A percentile compares a stretch with the other conserved stretches of the same genome.
phyloP scores from a whole-genome alignment of 2,888 invertebrate genomes.

The Parapristionchus giblindavisi region DNA sequence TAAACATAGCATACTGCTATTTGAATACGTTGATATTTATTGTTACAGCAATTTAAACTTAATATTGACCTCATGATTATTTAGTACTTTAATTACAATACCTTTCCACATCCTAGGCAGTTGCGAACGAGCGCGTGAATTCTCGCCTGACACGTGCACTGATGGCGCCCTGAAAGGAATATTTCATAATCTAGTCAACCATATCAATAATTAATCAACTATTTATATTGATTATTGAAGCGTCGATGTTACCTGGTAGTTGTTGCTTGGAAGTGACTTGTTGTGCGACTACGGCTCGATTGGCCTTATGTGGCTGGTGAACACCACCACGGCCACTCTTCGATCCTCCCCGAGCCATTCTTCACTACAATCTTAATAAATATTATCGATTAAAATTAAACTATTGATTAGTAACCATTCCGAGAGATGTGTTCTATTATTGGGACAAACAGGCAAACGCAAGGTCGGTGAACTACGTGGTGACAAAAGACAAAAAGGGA shows the following conservation, averaged over 20 bases:
- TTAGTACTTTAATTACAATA: no score
- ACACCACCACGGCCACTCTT: constrained; percentile 19
- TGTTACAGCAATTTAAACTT: no score
- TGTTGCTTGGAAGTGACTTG: constrained; percentile 25
- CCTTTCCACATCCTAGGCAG: constrained; percentile 89
- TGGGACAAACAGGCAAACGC: no score
- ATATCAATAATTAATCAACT: neutral
- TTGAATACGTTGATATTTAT: neutral
- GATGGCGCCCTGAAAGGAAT: constrained; percentile 78
- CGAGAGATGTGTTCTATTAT: no score
- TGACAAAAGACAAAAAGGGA: no score
- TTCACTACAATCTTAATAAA: neutral
- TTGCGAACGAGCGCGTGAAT: constrained; percentile 90
- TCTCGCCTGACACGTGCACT: constrained; percentile 90
- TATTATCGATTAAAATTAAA: no score
- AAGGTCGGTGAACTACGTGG: no score
- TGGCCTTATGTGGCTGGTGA: constrained; percentile 12
- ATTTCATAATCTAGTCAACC: neutral
- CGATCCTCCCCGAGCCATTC: constrained; percentile 24
- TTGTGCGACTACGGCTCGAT: constrained; percentile 4
- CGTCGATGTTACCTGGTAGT: neutral
- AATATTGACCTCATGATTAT: no score
- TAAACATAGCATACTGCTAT: neutral
- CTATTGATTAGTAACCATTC: no score
- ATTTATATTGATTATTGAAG: neutral